Conservation (phyloP, 2,888 invertebrate species). For the Pachydiplax longipennis region DNA sequence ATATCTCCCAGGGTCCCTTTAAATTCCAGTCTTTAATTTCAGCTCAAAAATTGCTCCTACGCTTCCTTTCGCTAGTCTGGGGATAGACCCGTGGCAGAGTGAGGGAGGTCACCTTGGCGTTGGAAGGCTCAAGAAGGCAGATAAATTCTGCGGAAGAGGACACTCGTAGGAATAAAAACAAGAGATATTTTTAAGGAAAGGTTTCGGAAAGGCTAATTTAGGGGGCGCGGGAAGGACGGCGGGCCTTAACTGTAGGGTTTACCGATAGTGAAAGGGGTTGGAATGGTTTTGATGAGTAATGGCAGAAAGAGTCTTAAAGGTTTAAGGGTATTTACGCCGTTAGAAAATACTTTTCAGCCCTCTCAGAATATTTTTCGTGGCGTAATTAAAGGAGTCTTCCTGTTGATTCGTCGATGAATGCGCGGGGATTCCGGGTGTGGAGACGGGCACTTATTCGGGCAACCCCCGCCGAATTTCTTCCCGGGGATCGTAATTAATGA, state of each 20-base stretch:
- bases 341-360: background rate
- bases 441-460: background rate
- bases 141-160: background rate
- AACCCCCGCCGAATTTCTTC: background rate
- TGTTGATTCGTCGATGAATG: background rate
- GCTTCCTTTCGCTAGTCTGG: background rate
- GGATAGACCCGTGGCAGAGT: background rate
- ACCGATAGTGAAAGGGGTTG: background rate
- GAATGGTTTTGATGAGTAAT: background rate
- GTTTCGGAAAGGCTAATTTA: background rate
- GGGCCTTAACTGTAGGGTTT: background rate
- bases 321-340: background rate
- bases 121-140: background rate
- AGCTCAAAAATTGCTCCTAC: background rate
- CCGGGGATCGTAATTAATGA: background rate
- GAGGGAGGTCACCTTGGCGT: background rate
- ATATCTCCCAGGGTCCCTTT: too few species aligned
- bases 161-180: background rate
- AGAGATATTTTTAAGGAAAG: background rate
- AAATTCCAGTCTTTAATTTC: too few species aligned
- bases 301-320: background rate
- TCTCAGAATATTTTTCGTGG: background rate
- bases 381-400: background rate
- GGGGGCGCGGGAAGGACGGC: background rate
- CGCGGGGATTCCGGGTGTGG: background rate